Conservation (phyloP, 2,797 vertebrate species). For the Delichon dasypus region DNA sequence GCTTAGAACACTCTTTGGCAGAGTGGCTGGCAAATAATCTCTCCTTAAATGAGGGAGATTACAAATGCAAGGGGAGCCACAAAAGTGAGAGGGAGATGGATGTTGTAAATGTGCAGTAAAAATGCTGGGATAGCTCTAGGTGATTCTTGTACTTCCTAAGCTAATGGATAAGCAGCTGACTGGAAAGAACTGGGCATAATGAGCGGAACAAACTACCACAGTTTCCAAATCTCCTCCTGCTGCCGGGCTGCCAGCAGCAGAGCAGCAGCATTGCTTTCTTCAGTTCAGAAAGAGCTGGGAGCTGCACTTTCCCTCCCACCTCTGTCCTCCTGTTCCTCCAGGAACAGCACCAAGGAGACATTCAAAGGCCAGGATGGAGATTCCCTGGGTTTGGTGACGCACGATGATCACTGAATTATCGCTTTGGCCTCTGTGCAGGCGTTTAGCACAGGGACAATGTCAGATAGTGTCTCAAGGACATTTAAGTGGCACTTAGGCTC, state of each 20-base stretch:
- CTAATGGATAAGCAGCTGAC: constrained; percentile 29
- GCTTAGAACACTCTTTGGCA: not conserved
- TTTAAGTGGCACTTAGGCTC: not conserved
- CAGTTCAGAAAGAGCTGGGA: not conserved
- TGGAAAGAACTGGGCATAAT: constrained; percentile 45
- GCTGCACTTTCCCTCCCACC: not conserved
- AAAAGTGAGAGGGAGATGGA: not conserved
- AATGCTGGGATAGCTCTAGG: constrained; percentile 5
- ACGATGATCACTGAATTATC: not conserved
- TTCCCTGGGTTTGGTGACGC: not conserved
- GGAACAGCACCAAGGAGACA: not conserved
- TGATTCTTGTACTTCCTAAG: constrained; percentile 38
- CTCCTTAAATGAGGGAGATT: not conserved
- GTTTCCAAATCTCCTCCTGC: not conserved
- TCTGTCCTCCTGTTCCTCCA: not conserved
- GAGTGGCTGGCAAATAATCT: not conserved
- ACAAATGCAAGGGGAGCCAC: not conserved
- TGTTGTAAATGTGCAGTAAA: not conserved
- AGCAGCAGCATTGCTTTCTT: not conserved
- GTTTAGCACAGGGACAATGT: not conserved
- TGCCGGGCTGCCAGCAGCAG: not conserved
- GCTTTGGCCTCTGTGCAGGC: not conserved
- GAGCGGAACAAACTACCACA: constrained; percentile 4
- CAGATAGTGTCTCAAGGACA: not conserved
- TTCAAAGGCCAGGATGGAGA: not conserved